phyloP scores from a whole-genome alignment of 1,140 invertebrate species.

The Camponotus floridanus region DNA sequence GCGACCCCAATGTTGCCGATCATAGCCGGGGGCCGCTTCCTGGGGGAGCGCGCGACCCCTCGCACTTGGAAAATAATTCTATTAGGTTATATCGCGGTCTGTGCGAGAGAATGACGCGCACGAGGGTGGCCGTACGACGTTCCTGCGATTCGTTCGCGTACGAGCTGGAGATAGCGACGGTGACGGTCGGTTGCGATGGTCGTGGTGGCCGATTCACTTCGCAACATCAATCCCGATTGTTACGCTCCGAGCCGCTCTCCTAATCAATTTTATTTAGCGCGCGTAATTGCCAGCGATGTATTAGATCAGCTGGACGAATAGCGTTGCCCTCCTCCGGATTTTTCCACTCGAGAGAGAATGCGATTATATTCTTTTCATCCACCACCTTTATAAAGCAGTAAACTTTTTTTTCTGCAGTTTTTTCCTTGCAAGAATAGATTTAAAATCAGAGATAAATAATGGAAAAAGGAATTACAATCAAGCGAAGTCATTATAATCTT shows the following conservation, averaged over 20 bases:
- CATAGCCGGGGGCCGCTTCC: slow-evolving; percentile 68
- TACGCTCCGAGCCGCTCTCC: slow-evolving; percentile 49
- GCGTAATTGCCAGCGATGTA: slow-evolving; percentile 73
- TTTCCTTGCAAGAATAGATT: not conserved
- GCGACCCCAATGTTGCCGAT: slow-evolving; percentile 78
- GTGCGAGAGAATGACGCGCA: slow-evolving; percentile 77
- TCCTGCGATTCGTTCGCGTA: slow-evolving; percentile 75
- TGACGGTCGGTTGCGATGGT: slow-evolving; percentile 12
- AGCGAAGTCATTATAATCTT: not conserved
- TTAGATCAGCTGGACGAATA: slow-evolving; percentile 52
- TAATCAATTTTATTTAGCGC: slow-evolving; percentile 72
- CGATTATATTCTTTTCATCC: not conserved
- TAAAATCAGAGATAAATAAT: not conserved
- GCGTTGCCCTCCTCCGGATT: not conserved
- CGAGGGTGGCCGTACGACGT: slow-evolving; percentile 67
- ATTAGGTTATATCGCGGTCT: slow-evolving; percentile 83
- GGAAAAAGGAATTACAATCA: not conserved
- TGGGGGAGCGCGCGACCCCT: slow-evolving; percentile 80
- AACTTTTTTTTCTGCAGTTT: not conserved
- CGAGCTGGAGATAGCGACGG: slow-evolving; percentile 43
- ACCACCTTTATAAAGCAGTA: not conserved
- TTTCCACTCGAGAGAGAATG: not conserved
- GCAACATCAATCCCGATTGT: slow-evolving; percentile 58
- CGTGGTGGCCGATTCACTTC: slow-evolving; percentile 33
- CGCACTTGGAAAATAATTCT: slow-evolving; percentile 84